phyloP scores from a whole-genome alignment of 2,888 invertebrate genomes.

The Mesorhabditis sp. region DNA sequence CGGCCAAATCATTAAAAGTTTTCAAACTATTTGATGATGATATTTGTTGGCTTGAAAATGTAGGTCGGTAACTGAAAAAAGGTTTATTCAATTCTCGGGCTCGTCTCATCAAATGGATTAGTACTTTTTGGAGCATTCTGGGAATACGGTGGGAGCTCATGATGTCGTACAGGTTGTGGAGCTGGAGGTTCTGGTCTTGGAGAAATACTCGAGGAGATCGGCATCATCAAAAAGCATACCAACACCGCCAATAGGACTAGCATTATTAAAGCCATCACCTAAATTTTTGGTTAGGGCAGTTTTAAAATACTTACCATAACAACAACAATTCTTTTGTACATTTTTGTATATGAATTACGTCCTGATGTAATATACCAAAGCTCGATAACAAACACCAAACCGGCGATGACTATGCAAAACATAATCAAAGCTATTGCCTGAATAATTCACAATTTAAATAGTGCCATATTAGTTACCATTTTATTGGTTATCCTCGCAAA shows the following conservation, averaged over 20 bases:
- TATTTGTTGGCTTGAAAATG: neutral
- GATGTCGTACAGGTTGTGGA: neutral
- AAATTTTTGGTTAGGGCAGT: no score
- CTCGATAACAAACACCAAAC: neutral
- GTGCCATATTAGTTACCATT: neutral
- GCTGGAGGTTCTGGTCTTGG: neutral
- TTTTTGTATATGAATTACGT: neutral
- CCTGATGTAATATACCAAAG: neutral
- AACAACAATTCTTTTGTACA: neutral
- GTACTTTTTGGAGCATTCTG: neutral
- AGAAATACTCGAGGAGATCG: neutral
- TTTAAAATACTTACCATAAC: neutral
- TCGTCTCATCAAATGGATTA: neutral
- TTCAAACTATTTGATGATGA: neutral
- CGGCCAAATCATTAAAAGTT: no score
- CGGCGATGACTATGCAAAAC: neutral
- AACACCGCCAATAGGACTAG: neutral
- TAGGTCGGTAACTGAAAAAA: neutral
- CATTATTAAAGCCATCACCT: neutral
- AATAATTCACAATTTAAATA: neutral
- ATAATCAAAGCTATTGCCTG: neutral
- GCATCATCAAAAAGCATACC: neutral
- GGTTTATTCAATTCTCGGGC: neutral
- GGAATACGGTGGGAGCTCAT: no score
- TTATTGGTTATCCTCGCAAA: slow-evolving; percentile 2